Percentiles rank a stretch among this genome's conserved stretches.
These are phyloP conservation scores for Tapirus terrestris DNA, from an alignment of 2,113 vertebrate genomes.

Conservation along the genomic window DNA sequence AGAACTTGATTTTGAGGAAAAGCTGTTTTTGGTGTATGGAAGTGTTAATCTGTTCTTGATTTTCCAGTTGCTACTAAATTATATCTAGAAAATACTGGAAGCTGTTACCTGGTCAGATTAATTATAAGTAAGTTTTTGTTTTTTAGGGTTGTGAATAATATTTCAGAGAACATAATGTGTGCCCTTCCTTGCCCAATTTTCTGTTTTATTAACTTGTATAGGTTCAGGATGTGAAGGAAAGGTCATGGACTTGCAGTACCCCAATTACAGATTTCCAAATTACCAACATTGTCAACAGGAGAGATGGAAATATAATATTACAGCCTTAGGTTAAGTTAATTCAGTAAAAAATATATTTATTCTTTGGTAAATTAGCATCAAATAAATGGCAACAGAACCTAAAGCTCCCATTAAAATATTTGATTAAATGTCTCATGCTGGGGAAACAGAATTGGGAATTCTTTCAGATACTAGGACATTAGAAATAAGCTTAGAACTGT, in stretches of 20 bases:
- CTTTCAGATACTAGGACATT: not conserved
- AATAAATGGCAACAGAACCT: not conserved
- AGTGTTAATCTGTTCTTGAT: not conserved
- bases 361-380: not conserved
- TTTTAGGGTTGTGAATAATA: not conserved
- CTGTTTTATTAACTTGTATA: not conserved
- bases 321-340: not conserved
- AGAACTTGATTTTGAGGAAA: slow-evolving; percentile 1
- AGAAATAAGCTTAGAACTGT: not conserved
- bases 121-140: not conserved
- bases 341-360: not conserved
- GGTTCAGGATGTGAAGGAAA: not conserved
- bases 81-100: not conserved
- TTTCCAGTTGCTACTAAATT: not conserved
- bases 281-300: not conserved
- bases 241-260: not conserved
- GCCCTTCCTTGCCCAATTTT: not conserved
- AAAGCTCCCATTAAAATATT: not conserved
- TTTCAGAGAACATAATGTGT: not conserved
- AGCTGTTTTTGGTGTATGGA: not conserved
- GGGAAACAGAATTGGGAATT: not conserved
- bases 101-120: not conserved
- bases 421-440: not conserved
- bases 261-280: not conserved
- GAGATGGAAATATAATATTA: not conserved